Evolutionary conservation across 2,797 vertebrate species (phyloP).

Genomic region (Malacoctenus gilli): DNA sequence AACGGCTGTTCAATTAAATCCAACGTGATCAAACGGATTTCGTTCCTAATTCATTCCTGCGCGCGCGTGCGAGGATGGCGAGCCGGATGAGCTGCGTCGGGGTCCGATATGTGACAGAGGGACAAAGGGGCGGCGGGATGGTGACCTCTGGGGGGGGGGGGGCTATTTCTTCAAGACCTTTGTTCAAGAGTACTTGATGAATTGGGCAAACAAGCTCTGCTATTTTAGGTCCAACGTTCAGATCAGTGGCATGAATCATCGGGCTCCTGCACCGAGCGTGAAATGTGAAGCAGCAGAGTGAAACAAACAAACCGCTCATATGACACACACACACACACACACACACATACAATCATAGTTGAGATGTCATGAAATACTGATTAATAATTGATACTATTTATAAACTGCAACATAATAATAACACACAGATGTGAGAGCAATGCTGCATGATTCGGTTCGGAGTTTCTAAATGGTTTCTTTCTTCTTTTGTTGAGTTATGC

Average conservation of each 20-base stretch:
- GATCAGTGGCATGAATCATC: slow-evolving; percentile 65
- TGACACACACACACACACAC: slow-evolving; percentile 23
- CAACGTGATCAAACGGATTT: slow-evolving; percentile 49
- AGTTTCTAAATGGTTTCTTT: too few relatives aligned
- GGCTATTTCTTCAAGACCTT: slow-evolving; percentile 53
- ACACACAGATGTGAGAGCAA: too few relatives aligned
- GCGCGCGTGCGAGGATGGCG: slow-evolving; percentile 54
- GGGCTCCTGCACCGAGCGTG: slow-evolving; percentile 47
- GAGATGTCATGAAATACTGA: neutral
- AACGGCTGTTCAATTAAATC: slow-evolving; percentile 76
- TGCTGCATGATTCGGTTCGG: too few relatives aligned
- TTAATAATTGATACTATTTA: neutral
- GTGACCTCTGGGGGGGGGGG: slow-evolving; percentile 66
- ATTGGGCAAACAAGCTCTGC: slow-evolving; percentile 52
- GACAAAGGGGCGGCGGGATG: slow-evolving; percentile 75
- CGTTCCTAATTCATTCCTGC: slow-evolving; percentile 60
- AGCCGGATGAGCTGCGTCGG: slow-evolving; percentile 51
- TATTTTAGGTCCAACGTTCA: slow-evolving; percentile 60
- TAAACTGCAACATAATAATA: neutral
- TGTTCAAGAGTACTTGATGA: slow-evolving; percentile 50
- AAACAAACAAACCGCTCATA: slow-evolving; percentile 67
- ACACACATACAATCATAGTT: neutral
- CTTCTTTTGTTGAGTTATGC: too few relatives aligned
- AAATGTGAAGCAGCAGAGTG: slow-evolving; percentile 65
- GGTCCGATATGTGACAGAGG: slow-evolving; percentile 60